Base-by-base conservation (phyloP, 2,888 invertebrate species). In the Loripinus fragilis region DNA sequence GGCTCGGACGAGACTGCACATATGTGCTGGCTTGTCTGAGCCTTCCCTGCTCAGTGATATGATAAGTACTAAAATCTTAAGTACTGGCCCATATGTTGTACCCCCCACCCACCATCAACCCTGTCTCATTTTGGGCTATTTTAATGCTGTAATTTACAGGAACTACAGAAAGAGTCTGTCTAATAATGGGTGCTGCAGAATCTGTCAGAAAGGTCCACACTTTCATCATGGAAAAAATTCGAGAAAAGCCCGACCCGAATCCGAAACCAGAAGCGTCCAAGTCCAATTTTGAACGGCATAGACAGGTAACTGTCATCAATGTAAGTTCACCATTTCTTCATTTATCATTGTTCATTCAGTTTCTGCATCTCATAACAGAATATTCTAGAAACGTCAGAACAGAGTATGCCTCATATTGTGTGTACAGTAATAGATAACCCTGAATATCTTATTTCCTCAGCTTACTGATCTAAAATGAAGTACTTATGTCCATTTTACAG, bases 131-230 rank as follows among this genome's bases (percentile, higher is more conserved):
- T n/a, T n/a, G n/a, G n/a, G n/a, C n/a, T n/a, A n/a, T n/a, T n/a
- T n/a, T n/a, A n/a, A n/a, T n/a, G n/a, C n/a, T n/a, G n/a, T n/a
- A n/a, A 25, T 60, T 64, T 90, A 38, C 89, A 93, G 93, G 93
- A 55, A 94, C 94, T 74, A 91, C 92, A 77, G 94, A 94, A 83
- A 87, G 94, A 64, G 92, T 94, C 38, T 94, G 94, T 85, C 90
- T 94, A 71, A 93, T 94, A 38, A 92, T 91, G 86, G 94, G 94
- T 50, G 88, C 89, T 23, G 90, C 92, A 42, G 92, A 93, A 71
- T 88, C 91, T 74, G 92, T 94, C 71, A 87, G 90, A 78, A 88
- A 90, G 84, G 93, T 93, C 45, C 92, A 93, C 84, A 89, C 88
- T 85, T 92, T 93, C 84, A 92, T 94, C 68, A 92, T 92, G 91